Base-by-base conservation (phyloP, 2,888 invertebrate genomes). In the Caenorhabditis sp. region DNA sequence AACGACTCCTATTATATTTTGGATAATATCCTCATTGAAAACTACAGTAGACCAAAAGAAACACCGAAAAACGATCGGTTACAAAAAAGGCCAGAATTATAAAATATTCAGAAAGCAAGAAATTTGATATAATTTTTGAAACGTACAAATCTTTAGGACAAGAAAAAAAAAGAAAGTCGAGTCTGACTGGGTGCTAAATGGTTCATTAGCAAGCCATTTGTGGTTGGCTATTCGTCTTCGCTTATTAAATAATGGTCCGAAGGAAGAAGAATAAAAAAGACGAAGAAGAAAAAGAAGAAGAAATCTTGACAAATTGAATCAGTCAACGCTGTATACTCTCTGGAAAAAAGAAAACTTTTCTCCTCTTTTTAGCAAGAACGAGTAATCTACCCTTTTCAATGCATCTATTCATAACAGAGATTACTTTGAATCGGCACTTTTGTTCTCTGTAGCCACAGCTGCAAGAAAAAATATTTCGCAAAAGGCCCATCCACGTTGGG, bases 191-290 rank as follows among this genome's bases (percentile, higher is more conserved):
- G 65, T 70, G 70, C 70, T 70, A 66, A 66, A 66, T 65, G 66
- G 66, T 70, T 70, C 70, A 70, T 69, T 69, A 69, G 69, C 14
- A 43, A 43, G 43, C 43, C 17, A 43, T 43, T 43, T 43, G 43
- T 43, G 43, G 12, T 17, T 8, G 4, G 2, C 51, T 23, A 1
- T 23, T 23, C 21, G 19, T 51, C 51, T 51, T 23, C 51, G 8
- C 21, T 71, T 71, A 71, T 71, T 71, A 71, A 71, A 71, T 71
- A 71, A 71, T 71, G 63, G 70, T 62, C 61, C 55, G 21, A 12
- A 50, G 4, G 50, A 50, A 21, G 26, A 37, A 49, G 58, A 69
- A 55, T 37, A 63, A 53, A 53, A 21, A 53, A 23, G 24, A n/a
- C 17, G n/a, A 23, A 53, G 53, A 19, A n/a, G n/a, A n/a, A n/a